These are phyloP conservation scores for Conomelus anceps DNA, from an alignment of 2,888 invertebrate genomes.

Conservation along the genomic window DNA sequence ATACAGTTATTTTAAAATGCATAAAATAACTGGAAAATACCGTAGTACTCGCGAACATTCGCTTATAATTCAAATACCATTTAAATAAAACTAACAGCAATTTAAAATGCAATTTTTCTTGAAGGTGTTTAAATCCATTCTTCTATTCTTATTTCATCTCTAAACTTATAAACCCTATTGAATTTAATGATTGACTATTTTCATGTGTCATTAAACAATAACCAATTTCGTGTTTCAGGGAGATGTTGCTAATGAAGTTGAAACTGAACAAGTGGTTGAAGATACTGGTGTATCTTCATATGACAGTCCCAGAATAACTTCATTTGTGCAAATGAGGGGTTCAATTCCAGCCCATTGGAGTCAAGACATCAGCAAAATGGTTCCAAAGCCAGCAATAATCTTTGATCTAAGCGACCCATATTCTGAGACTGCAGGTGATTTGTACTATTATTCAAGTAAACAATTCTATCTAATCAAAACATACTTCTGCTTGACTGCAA, in stretches of 20 bases:
- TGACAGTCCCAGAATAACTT: constrained; percentile 64
- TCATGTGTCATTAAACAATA: too few relatives aligned
- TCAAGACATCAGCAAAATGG: constrained; percentile 95
- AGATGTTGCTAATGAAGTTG: constrained; percentile 97
- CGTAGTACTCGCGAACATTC: too few relatives aligned
- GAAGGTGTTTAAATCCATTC: too few relatives aligned
- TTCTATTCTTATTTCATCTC: too few relatives aligned
- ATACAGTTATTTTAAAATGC: too few relatives aligned
- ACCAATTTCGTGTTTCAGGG: constrained; percentile 48
- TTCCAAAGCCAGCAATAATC: constrained; percentile 93
- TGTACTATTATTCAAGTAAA: neutral
- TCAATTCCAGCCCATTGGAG: constrained; percentile 97
- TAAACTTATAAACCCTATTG: too few relatives aligned
- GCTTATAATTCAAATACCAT: neutral
- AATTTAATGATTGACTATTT: too few relatives aligned
- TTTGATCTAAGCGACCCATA: constrained; percentile 83
- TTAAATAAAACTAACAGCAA: neutral
- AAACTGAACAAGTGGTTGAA: constrained; percentile 92
- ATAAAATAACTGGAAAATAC: too few relatives aligned
- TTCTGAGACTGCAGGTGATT: constrained; percentile 67
- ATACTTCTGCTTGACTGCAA: too few relatives aligned
- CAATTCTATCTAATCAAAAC: neutral
- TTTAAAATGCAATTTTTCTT: neutral
- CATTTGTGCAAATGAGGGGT: constrained; percentile 96
- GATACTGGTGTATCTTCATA: constrained; percentile 74